Evolutionary conservation across 2,888 invertebrate species (phyloP), one percentile per base, ranked within the genome.

Genomic region (Campaea margaritaria): DNA sequence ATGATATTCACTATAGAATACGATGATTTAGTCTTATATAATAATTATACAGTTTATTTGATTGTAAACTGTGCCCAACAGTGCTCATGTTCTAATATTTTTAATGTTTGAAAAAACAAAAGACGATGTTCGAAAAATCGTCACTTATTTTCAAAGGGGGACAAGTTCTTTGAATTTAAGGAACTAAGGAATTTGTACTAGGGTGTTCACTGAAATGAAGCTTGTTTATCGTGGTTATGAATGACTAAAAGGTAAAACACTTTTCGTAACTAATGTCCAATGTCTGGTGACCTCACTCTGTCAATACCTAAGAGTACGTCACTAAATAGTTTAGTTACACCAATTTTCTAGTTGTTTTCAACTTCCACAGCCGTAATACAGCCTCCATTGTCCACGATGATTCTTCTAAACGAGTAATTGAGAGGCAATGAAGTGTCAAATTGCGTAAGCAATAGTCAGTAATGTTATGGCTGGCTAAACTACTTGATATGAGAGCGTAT

Each of bases 341-440:
- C 46, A 31, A 66, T 60, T 69, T 72, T 61, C 72, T 65, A 58
- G 58, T 62, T 64, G 59, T 72, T 77, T 81, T 77, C 73, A 73
- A 74, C 67, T 70, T 79, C 74, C 72, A 67, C 65, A 69, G 69
- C 63, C 21, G 73, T 69, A 76, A 45, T 50, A 69, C 43, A 8
- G 47, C 13, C 34, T 3, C 75, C 74, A 82, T 81, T 82, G 81
- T 81, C 65, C 66, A 67, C 58, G 61, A 70, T 70, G 69, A 70
- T 86, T 85, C 78, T 70, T 80, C 77, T 82, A 82, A 83, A 76
- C 74, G 76, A 68, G 70, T 79, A 75, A 74, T 77, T 79, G 78
- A 73, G 67, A 75, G 74, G 73, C 80, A 78, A 68, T 77, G 75
- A 76, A 74, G 79, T 79, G 72, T 78, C 68, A 73, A 74, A 64